Evolutionary conservation across 2,888 invertebrate genomes (phyloP).

Genomic region (Strigamia maritima): DNA sequence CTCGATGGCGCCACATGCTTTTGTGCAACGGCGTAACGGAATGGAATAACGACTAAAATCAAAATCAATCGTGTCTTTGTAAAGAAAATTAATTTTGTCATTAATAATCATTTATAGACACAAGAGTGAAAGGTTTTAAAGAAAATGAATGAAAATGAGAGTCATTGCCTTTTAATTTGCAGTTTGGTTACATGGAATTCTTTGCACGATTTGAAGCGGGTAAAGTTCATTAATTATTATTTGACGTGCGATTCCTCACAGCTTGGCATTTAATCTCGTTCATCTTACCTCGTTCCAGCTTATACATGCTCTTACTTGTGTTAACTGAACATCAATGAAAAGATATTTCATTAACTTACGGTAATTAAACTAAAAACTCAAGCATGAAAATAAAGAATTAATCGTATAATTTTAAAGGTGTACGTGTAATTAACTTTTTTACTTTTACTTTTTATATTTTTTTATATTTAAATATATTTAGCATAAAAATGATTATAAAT

Average conservation of each 20-base stretch:
- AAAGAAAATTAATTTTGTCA: not conserved
- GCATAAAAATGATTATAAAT: not conserved
- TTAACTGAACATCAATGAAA: not conserved
- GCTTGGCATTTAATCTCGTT: slow-evolving; percentile 31
- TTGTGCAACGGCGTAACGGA: not conserved
- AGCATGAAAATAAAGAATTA: not conserved
- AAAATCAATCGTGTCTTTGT: not conserved
- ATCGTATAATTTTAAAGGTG: not conserved
- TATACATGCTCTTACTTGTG: not conserved
- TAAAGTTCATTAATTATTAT: slow-evolving; percentile 31
- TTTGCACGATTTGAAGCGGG: not conserved
- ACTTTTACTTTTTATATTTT: not conserved
- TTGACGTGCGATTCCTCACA: slow-evolving; percentile 21
- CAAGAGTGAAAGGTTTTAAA: not conserved
- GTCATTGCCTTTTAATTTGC: slow-evolving; percentile 28
- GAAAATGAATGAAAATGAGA: not conserved
- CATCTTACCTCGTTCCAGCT: slow-evolving; percentile 5
- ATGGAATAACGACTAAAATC: not conserved
- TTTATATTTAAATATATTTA: not conserved
- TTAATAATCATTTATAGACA: not conserved
- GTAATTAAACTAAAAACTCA: not conserved
- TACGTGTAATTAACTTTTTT: not conserved
- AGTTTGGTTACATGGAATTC: not conserved
- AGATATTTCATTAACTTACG: not conserved
- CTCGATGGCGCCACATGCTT: not conserved